Conservation (phyloP, 1,140 invertebrate genomes). For the Dendroctonus ponderosae region DNA sequence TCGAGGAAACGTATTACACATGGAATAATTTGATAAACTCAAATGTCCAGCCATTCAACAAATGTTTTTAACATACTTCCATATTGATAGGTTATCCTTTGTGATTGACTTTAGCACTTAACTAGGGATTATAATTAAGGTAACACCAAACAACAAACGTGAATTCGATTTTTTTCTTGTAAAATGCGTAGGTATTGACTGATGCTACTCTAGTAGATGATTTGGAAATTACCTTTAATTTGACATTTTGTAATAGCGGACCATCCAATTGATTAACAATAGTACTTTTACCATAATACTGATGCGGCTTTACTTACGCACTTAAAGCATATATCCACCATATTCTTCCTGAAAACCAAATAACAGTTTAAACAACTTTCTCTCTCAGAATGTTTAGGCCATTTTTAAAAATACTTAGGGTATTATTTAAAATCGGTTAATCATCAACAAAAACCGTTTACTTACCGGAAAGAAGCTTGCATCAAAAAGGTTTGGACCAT, state of each 20-base stretch:
- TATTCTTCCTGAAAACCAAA: conserved; percentile 34
- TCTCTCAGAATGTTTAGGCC: no score
- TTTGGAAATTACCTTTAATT: conserved; percentile 16
- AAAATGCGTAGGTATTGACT: conserved; percentile 24
- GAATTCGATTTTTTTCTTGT: conserved; percentile 9
- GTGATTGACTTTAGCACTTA: conserved; percentile 35
- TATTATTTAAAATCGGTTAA: no score
- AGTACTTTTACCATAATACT: conserved; percentile 3
- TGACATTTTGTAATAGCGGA: conserved; percentile 25
- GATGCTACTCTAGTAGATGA: conserved; percentile 29
- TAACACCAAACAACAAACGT: conserved; percentile 31
- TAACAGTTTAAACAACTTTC: no score
- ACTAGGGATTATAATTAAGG: conserved; percentile 15
- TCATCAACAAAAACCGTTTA: no score
- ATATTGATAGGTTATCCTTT: conserved; percentile 1
- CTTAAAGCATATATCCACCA: conserved; percentile 34
- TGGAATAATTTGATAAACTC: conserved; percentile 26
- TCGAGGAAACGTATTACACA: conserved; percentile 9
- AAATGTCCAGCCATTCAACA: conserved; percentile 30
- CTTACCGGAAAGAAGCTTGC: conserved; percentile 43
- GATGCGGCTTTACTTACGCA: conserved; percentile 12
- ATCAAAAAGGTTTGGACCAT: conserved; percentile 42
- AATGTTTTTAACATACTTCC: conserved; percentile 32
- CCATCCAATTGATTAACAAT: conserved; percentile 15
- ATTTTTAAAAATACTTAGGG: no score